Evolutionary conservation across 2,797 vertebrate genomes (phyloP), one percentile per base, ranked within the genome.

Genomic region (Peromyscus attwateri): DNA sequence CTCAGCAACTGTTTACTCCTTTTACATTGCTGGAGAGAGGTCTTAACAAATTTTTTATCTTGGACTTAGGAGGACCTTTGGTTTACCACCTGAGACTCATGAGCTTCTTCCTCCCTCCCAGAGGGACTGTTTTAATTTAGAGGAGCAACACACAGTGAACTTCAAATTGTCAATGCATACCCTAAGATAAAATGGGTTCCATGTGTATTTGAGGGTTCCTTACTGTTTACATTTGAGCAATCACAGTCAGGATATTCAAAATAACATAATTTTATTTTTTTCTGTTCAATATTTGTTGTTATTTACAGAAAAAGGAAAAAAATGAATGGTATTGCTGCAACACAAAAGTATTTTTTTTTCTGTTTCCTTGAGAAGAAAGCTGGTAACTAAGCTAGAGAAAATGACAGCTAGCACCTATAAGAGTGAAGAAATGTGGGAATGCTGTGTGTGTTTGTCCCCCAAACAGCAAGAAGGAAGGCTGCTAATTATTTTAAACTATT

Each of bases 251-350:
- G 14, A 7, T 91, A 92, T 91, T 95, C 52, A 87, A 77, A 93
- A 60, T 66, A 43, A 70, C 76, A 66, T 62, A 27, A 90, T 43
- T 89, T 95, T n/a, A 71, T 96, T 93, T 96, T 49, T 77, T 79
- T 85, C 23, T 91, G 4, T 81, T 34, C 29, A 64, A 25, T 79
- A 29, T 80, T 79, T 93, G 27, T 84, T 60, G 64, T 94, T 40
- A 97, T 84, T 87, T 73, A 84, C 0, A 89, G 68, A 19, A 91
- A 25, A 6, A 29, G 64, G 68, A 84, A 81, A 84, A 81, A 94
- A 81, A 60, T 76, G 14, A 96, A 87, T 17, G 82, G 1, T 23
- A 13, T 71, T 84, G 40, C 76, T 82, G 6, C 49, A 94, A 77
- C 31, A 52, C 21, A 81, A 88, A 52, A 1, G 4, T 75, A 25